Evolutionary conservation across 1,140 invertebrate species (phyloP).

Genomic region (Leptonema lineaticorne): DNA sequence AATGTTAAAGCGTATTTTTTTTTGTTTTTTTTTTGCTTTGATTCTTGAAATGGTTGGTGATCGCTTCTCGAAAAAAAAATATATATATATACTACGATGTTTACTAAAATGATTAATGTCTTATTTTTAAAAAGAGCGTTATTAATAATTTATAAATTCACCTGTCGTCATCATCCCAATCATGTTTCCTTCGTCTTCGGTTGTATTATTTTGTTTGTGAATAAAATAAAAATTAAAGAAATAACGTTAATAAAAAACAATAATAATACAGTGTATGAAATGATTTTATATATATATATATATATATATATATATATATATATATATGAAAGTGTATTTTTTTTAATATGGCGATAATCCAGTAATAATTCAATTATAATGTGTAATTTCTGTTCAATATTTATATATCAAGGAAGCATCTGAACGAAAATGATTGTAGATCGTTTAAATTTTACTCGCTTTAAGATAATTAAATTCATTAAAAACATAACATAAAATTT

Average conservation of each 20-base stretch:
- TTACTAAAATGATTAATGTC: neutral
- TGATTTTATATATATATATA: no score
- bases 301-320: no score
- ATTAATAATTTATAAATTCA: conserved; percentile 44
- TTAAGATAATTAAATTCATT: no score
- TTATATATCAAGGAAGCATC: no score
- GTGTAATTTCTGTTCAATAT: no score
- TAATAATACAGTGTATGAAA: conserved; percentile 22
- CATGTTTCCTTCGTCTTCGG: conserved; percentile 60
- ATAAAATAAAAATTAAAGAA: conserved; percentile 28
- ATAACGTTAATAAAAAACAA: conserved; percentile 11
- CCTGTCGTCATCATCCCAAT: conserved; percentile 65
- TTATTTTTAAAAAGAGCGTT: neutral
- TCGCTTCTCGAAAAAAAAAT: no score
- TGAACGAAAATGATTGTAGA: no score
- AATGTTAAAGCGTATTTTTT: neutral
- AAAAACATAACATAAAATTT: no score
- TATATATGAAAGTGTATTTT: conserved; percentile 33
- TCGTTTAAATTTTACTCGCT: no score
- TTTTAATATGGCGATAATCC: conserved; percentile 5
- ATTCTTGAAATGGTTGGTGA: neutral
- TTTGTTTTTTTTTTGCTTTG: neutral
- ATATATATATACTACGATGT: no score
- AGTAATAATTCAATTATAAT: no score
- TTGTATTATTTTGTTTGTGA: conserved; percentile 22